Conservation (phyloP, 2,113 vertebrate species). For the Pseudopipra pipra region DNA sequence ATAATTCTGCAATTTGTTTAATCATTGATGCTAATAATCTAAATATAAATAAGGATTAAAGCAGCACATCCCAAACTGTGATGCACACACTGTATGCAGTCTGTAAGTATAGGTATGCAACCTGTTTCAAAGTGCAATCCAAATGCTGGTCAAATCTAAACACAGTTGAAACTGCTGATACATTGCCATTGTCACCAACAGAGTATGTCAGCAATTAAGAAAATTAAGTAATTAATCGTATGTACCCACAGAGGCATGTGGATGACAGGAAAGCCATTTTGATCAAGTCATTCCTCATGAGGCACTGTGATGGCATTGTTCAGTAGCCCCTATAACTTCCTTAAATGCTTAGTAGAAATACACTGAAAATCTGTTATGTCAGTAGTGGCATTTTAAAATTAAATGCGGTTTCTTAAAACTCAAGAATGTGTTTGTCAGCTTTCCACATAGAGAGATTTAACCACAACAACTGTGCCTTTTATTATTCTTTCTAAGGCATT, state of each 20-base stretch:
- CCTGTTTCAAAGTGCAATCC: neutral
- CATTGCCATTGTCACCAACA: neutral
- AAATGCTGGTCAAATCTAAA: neutral
- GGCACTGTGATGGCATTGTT: neutral
- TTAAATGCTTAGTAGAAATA: conserved; percentile 40
- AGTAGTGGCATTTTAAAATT: conserved; percentile 40
- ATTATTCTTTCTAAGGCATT: conserved; percentile 74
- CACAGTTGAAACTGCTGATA: neutral
- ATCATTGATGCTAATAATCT: neutral
- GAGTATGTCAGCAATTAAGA: neutral
- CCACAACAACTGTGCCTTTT: conserved; percentile 75
- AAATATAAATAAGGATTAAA: neutral
- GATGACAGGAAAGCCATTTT: neutral
- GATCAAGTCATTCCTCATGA: neutral
- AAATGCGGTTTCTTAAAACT: conserved; percentile 48
- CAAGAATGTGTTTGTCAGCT: conserved; percentile 35
- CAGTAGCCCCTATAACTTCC: neutral
- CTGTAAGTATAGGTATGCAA: neutral
- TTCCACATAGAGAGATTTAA: conserved; percentile 36
- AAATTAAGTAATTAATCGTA: neutral
- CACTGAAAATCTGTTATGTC: conserved; percentile 30
- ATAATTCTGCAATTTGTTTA: neutral
- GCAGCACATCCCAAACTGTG: neutral
- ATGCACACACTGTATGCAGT: neutral
- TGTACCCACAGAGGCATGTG: neutral